Base-by-base conservation (phyloP, 2,797 vertebrate species). In the Chrosomus eos region DNA sequence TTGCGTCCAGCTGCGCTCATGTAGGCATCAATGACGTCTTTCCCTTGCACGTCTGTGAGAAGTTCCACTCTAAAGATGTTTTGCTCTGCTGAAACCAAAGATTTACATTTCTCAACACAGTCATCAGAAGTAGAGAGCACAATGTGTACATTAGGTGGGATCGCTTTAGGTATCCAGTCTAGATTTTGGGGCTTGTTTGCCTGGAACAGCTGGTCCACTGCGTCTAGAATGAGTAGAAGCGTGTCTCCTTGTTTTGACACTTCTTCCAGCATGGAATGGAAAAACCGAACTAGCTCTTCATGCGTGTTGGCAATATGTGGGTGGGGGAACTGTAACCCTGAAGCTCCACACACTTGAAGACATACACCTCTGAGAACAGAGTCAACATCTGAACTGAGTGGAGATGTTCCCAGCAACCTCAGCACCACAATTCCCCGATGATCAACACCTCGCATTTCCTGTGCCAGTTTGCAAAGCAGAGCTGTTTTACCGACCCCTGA, bases 401-500 rank as follows among this genome's bases (percentile, higher is more conserved):
- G 95, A 2, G 96, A 75, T 0, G 90, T 92, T 0, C 95, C 93
- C 60, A 97, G 90, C n/a, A 97, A 88, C 74, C 92, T 81, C 70
- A 95, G 85, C 11, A 93, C 89, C 2, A 94, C 90, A 16, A 92
- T 87, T 0, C 90, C 92, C 33, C 90, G 88, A 0, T 87, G 88
- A 28, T 94, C 93, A 10, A 95, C 88, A 3, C 66, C 60, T 0
- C 87, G 90, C 71, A 93, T 90, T 74, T 92, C 92, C 84, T 94
- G 92, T 0, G 93, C 91, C 64, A 96, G 90, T 78, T 93, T 94
- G 85, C 95, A 96, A 85, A 96, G 90, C 72, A 97, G 68, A 0
- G 95, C 87, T 0, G 96, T 96, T 91, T 97, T 97, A 8, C 96
- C 96, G 0, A 95, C 92, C 43, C 95, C 97, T 0, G 94, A 90